Conservation (phyloP, 2,113 vertebrate genomes). For the Enhydra lutris region DNA sequence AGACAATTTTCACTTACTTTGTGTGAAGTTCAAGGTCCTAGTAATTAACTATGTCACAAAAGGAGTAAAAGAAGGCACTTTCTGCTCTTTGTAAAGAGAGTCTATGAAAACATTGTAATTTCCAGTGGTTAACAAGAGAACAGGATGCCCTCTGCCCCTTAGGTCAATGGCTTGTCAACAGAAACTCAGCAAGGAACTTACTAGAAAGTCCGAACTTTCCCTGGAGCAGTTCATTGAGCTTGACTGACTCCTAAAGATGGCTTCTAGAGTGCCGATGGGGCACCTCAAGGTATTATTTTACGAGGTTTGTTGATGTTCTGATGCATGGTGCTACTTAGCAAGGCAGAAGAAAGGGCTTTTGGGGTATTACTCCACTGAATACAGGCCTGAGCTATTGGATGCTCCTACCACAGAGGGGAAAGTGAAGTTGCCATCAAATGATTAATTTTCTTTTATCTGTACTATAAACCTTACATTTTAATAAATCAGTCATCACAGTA, state of each 20-base stretch:
- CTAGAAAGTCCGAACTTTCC: constrained; percentile 70
- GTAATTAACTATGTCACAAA: constrained; percentile 77
- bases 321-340: not conserved
- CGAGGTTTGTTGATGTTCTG: not conserved
- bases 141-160: not conserved
- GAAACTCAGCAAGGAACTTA: constrained; percentile 59
- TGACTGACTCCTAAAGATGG: constrained; percentile 47
- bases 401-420: not conserved
- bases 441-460: not conserved
- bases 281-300: not conserved
- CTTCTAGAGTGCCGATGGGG: not conserved
- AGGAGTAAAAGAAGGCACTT: constrained; percentile 73
- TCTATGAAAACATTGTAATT: constrained; percentile 67
- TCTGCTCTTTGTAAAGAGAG: constrained; percentile 59
- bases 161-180: constrained; percentile 64
- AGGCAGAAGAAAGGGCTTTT: not conserved
- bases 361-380: not conserved
- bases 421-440: not conserved
- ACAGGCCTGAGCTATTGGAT: not conserved
- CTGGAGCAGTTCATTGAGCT: not conserved
- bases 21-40: constrained; percentile 75
- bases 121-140: constrained; percentile 21
- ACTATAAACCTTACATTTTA: not conserved
- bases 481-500: not conserved
- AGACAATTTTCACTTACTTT: constrained; percentile 77